These are phyloP conservation scores for Lasiurus cinereus DNA, from an alignment of 2,113 vertebrate species.

Conservation along the genomic window DNA sequence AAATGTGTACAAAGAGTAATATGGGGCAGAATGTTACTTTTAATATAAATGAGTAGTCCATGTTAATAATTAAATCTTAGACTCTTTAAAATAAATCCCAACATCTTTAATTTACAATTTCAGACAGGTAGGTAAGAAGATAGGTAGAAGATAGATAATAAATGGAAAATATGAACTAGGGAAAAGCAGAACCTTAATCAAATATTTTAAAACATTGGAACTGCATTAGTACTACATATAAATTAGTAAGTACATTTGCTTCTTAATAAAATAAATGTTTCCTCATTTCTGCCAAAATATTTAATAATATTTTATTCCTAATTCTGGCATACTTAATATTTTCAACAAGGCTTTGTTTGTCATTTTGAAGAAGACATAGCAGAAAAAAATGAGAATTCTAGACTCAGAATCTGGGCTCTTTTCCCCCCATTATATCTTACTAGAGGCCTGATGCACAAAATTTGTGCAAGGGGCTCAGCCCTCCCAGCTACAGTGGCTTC, in stretches of 20 bases:
- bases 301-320: neutral
- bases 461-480: too few species aligned
- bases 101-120: neutral
- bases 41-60: neutral
- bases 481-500: too few species aligned
- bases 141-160: neutral
- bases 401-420: neutral
- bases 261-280: neutral
- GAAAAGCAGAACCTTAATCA: neutral
- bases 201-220: constrained; percentile 19
- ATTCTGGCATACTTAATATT: neutral
- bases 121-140: neutral
- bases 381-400: neutral
- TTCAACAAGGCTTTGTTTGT: neutral
- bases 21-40: neutral
- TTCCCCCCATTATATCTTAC: neutral
- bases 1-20: neutral
- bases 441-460: too few species aligned
- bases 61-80: neutral
- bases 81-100: neutral
- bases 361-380: neutral
- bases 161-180: neutral
- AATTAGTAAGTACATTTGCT: neutral
- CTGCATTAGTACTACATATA: neutral
- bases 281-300: neutral